These are phyloP conservation scores for Catalaphyllia jardinei DNA, from an alignment of 64 coral and sea anemone species.

Conservation along the genomic window DNA sequence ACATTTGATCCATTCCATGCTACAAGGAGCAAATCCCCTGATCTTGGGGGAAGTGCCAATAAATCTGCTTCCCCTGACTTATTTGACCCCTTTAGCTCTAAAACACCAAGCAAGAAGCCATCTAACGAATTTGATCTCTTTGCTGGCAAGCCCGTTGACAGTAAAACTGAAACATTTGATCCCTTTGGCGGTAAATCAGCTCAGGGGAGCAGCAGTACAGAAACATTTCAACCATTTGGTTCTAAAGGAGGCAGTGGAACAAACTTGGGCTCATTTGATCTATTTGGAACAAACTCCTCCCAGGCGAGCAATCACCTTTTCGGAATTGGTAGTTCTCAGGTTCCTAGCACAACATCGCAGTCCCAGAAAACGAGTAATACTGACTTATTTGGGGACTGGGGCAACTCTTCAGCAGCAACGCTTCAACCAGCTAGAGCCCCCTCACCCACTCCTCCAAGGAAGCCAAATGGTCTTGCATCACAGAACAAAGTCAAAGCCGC, in stretches of 20 bases:
- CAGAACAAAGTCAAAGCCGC: background rate
- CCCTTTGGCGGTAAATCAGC: background rate
- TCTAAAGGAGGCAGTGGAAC: background rate
- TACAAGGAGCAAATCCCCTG: conserved; percentile 26
- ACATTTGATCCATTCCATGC: conserved; percentile 65
- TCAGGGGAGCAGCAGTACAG: background rate
- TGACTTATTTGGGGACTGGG: conserved; percentile 84
- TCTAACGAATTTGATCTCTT: conserved; percentile 72
- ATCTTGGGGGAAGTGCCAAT: background rate
- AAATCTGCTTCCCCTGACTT: conserved; percentile 25
- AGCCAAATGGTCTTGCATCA: background rate
- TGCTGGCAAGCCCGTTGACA: background rate
- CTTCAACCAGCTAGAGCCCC: conserved; percentile 66
- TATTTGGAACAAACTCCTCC: background rate
- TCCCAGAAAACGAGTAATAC: conserved; percentile 32
- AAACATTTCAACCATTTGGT: conserved; percentile 13
- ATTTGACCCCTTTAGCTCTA: conserved; percentile 52
- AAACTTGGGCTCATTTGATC: conserved; percentile 21
- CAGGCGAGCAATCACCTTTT: background rate
- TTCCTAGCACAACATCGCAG: conserved; percentile 20
- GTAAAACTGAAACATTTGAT: conserved; percentile 12
- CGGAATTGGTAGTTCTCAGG: conserved; percentile 27
- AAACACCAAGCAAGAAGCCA: background rate
- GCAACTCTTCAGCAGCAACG: conserved; percentile 31
- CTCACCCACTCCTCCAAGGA: conserved; percentile 23